phyloP scores from a whole-genome alignment of 2,113 vertebrate species.

The Sinosuthora webbiana region DNA sequence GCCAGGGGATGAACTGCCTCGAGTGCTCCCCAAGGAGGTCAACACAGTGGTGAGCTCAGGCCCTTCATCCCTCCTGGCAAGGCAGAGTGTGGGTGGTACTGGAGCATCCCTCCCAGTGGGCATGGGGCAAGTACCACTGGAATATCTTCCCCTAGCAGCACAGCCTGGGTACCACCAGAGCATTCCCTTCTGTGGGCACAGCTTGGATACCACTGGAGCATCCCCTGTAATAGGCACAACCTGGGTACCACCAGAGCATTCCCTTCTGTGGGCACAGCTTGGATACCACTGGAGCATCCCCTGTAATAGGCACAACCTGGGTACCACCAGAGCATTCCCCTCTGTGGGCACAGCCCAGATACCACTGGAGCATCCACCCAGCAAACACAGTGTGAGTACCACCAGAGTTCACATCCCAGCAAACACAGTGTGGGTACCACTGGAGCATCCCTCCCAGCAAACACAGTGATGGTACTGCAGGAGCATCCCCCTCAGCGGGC shows the following conservation, averaged over 20 bases:
- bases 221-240: rapidly evolving
- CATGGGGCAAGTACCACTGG: neutral
- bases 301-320: rapidly evolving
- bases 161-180: neutral
- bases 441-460: neutral
- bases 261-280: rapidly evolving
- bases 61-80: neutral
- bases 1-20: neutral
- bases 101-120: neutral
- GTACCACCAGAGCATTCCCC: neutral
- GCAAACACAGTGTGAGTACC: neutral
- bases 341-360: rapidly evolving
- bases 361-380: no score
- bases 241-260: rapidly evolving
- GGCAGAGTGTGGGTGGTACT: neutral
- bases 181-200: rapidly evolving
- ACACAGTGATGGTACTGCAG: neutral
- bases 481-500: neutral
- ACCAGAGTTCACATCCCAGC: rapidly evolving
- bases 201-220: neutral
- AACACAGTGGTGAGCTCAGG: neutral
- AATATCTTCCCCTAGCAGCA: neutral
- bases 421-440: rapidly evolving
- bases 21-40: neutral
- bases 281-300: neutral